Conservation (phyloP, 1,140 invertebrate species). For the Neoseiulus cucumeris region DNA sequence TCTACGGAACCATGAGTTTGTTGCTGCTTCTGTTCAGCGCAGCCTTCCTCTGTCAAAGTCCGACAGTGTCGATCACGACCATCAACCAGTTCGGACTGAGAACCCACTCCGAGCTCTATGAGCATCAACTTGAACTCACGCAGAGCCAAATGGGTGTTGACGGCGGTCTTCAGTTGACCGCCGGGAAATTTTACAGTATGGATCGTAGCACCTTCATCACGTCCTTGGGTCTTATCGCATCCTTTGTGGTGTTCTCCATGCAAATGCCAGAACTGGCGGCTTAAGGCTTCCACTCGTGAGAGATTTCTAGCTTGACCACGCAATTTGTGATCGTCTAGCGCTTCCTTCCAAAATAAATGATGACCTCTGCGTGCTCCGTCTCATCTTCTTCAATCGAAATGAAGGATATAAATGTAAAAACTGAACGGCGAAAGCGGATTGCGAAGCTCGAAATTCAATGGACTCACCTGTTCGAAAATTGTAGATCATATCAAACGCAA, state of each 20-base stretch:
- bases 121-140: neutral
- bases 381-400: too few species aligned
- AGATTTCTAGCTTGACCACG: too few species aligned
- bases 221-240: neutral
- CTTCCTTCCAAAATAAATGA: too few species aligned
- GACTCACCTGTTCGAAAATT: neutral
- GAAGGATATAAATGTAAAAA: too few species aligned
- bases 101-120: neutral
- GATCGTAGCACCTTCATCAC: neutral
- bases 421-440: too few species aligned
- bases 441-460: too few species aligned
- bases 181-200: conserved; percentile 3
- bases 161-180: neutral
- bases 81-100: neutral
- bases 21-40: neutral
- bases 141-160: neutral
- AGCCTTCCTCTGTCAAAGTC: neutral
- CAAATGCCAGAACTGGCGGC: neutral
- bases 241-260: conserved; percentile 1
- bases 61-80: neutral
- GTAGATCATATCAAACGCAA: neutral
- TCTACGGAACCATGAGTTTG: neutral
- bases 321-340: too few species aligned
- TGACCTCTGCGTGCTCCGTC: too few species aligned
- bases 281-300: neutral